Evolutionary conservation across 2,113 vertebrate genomes (phyloP).

Genomic region (Pholis gunnellus): DNA sequence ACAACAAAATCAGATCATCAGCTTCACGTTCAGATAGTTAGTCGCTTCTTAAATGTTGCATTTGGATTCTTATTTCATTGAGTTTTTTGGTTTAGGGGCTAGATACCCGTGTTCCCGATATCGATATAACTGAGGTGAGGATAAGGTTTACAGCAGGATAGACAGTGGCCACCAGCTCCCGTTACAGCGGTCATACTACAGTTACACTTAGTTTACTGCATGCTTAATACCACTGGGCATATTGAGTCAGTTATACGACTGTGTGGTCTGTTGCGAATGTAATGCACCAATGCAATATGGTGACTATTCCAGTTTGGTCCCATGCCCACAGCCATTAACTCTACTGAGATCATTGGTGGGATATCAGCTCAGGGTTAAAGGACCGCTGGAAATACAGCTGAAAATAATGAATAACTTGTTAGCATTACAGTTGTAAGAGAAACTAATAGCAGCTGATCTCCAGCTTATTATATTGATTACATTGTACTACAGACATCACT

Average conservation of each 20-base stretch:
- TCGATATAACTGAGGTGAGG: not conserved
- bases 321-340: conserved; percentile 9
- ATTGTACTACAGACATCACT: not conserved
- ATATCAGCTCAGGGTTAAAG: conserved; percentile 26
- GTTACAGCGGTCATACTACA: not conserved
- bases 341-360: conserved; percentile 41
- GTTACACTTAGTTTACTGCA: not conserved
- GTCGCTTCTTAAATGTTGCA: not conserved
- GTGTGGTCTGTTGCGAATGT: conserved; percentile 29
- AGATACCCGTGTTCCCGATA: no score
- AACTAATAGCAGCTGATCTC: conserved; percentile 15
- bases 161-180: not conserved
- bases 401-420: conserved; percentile 9
- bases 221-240: not conserved
- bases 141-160: not conserved
- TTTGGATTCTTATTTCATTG: not conserved
- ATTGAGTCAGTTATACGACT: not conserved
- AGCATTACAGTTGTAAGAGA: not conserved
- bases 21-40: not conserved
- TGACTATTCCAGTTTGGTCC: not conserved
- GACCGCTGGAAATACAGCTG: conserved; percentile 1
- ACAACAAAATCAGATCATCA: conserved; percentile 45
- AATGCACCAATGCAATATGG: not conserved
- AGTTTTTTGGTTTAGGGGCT: not conserved
- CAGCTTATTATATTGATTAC: not conserved